Evolutionary conservation across 2,113 vertebrate genomes (phyloP).

Genomic region (Lepisosteus osseus): DNA sequence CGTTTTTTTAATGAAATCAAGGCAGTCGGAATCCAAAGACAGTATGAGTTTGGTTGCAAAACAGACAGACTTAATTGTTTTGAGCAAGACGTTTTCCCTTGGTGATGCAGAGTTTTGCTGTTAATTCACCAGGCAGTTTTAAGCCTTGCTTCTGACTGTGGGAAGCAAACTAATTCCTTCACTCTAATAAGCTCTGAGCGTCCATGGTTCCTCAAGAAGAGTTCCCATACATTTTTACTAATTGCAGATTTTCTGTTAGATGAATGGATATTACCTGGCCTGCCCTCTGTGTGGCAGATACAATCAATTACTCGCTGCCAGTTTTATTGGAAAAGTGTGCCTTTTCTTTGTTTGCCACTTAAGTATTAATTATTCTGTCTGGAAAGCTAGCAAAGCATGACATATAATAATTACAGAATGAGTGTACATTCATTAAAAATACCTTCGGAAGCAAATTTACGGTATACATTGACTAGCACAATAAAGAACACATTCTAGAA

Average conservation of each 20-base stretch:
- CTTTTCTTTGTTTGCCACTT: conserved; percentile 20
- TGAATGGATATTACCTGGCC: conserved; percentile 21
- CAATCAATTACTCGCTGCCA: conserved; percentile 10
- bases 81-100: not conserved
- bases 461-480: no score
- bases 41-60: no score
- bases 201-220: not conserved
- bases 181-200: not conserved
- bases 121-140: not conserved
- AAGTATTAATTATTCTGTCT: conserved; percentile 29
- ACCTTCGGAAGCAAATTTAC: no score
- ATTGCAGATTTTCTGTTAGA: conserved; percentile 14
- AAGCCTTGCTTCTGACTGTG: not conserved
- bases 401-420: conserved; percentile 10
- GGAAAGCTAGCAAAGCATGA: conserved; percentile 22
- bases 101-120: not conserved
- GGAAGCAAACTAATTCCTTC: conserved; percentile 8
- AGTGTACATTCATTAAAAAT: not conserved
- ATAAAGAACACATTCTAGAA: no score
- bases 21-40: no score
- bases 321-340: conserved; percentile 21
- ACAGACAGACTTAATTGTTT: no score
- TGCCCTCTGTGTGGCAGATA: conserved; percentile 26
- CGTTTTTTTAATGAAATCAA: no score
- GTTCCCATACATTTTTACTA: not conserved